Percentiles rank a stretch among this genome's conserved stretches.
Conservation (phyloP, 2,888 invertebrate species). For the Anorthoa munda region DNA sequence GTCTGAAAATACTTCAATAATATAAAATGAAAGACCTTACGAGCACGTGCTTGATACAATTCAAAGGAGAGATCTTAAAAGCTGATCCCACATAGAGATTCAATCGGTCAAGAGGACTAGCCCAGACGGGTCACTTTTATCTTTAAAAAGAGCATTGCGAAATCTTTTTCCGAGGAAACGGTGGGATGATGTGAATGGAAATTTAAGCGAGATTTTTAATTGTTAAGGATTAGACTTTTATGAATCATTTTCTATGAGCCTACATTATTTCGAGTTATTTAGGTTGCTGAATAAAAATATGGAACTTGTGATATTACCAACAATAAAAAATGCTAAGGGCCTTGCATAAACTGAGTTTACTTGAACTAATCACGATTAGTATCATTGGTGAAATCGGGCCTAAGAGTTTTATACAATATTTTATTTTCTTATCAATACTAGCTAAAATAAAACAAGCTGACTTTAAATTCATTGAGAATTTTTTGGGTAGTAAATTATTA, state of each 20-base stretch:
- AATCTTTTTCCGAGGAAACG: conserved; percentile 4
- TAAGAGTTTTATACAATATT: too few species aligned
- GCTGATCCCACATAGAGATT: conserved; percentile 34
- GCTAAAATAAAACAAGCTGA: too few species aligned
- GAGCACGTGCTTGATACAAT: conserved; percentile 9
- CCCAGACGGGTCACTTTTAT: conserved; percentile 24
- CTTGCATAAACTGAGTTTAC: too few species aligned
- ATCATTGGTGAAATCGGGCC: too few species aligned
- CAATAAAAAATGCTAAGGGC: too few species aligned
- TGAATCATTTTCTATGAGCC: neutral
- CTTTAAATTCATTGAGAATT: too few species aligned
- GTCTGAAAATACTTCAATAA: neutral
- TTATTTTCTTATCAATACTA: too few species aligned
- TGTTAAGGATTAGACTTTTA: neutral
- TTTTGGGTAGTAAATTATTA: too few species aligned
- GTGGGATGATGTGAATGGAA: neutral
- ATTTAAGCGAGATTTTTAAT: neutral
- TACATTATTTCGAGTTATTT: too few species aligned
- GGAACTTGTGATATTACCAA: too few species aligned
- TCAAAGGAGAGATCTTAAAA: conserved; percentile 14
- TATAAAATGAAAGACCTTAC: conserved; percentile 1
- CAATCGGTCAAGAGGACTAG: conserved; percentile 27
- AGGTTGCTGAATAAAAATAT: too few species aligned
- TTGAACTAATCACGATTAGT: too few species aligned
- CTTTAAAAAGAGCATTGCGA: conserved; percentile 30